Evolutionary conservation across 2,888 invertebrate species (phyloP), one percentile per base, ranked within the genome.

Genomic region (Cryptocephalus moraei): DNA sequence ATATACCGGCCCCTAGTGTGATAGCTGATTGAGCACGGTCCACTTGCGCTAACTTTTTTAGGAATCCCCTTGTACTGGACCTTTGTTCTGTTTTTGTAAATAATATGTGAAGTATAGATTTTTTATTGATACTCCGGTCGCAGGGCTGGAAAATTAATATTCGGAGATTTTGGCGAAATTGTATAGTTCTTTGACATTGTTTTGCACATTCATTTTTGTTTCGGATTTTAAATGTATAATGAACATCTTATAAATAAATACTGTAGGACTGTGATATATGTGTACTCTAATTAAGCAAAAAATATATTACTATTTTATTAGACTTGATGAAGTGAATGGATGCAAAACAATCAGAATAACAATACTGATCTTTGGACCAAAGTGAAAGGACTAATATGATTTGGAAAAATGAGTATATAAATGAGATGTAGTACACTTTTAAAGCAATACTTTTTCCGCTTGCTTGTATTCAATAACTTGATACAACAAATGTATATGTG

Each of bases 1-100:
- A 86, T 88, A 50, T 79, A 78, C 65, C 75, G 76, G 41, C 75
- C 76, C 52, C 61, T 78, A 67, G 84, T 84, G 79, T 85, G 84
- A 84, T 84, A 80, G 80, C 82, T 80, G 72, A 76, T 81, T 57
- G 77, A 79, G 69, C 75, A 79, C 73, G 81, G 81, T 74, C 79
- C 78, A 65, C 75, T 80, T 71, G 77, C 79, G 73, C 76, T 79
- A 66, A 78, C 79, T 64, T 79, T 79, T 58, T 75, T 80, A 65
- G 79, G 77, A 69, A 78, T 71, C 55, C 71, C 71, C 51, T 53
- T 71, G 51, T 66, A 68, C 56, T 70, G 71, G 71, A 68, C 69
- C 62, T 64, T 66, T 61, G 68, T 70, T 56, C 62, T 71, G 53
- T 70, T 71, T 56, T 60, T 69, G 66, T 70, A 68, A 69, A 69